Percentiles rank a stretch among this genome's conserved stretches.
These are phyloP conservation scores for Hydropotes inermis DNA, from an alignment of 2,113 vertebrate species.

Conservation along the genomic window DNA sequence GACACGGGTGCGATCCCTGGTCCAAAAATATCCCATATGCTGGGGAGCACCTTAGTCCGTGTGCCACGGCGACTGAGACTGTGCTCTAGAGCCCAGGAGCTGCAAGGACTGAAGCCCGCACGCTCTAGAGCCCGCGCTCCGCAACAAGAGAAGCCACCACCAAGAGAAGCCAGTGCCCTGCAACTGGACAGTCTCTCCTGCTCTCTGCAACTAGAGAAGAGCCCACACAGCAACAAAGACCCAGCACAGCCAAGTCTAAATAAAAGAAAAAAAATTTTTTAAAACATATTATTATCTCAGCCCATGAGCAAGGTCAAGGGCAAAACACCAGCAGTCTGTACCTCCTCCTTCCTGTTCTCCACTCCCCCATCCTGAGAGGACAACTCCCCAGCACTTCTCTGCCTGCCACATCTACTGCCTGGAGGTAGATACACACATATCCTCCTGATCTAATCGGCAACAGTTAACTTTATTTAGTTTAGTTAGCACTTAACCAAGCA, in stretches of 20 bases:
- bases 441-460: not conserved
- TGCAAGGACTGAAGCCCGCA: not conserved
- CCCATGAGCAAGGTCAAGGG: not conserved
- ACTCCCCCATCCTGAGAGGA: not conserved
- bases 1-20: not conserved
- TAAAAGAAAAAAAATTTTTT: not conserved
- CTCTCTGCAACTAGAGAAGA: not conserved
- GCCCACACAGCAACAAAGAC: not conserved
- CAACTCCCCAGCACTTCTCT: not conserved
- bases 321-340: not conserved
- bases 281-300: not conserved
- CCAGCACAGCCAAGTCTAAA: not conserved
- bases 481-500: not conserved
- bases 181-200: not conserved
- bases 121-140: fast-evolving
- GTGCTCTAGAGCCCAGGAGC: not conserved
- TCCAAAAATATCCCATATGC: not conserved
- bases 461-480: not conserved
- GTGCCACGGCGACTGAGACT: not conserved
- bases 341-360: not conserved
- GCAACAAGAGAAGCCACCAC: not conserved
- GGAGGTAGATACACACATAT: not conserved
- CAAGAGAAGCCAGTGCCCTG: not conserved
- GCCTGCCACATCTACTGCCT: not conserved
- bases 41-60: not conserved